A percentile compares a stretch with the other conserved stretches of the same genome.
phyloP scores from a whole-genome alignment of 2,888 invertebrate genomes.

The Nemotelus nigrinus region DNA sequence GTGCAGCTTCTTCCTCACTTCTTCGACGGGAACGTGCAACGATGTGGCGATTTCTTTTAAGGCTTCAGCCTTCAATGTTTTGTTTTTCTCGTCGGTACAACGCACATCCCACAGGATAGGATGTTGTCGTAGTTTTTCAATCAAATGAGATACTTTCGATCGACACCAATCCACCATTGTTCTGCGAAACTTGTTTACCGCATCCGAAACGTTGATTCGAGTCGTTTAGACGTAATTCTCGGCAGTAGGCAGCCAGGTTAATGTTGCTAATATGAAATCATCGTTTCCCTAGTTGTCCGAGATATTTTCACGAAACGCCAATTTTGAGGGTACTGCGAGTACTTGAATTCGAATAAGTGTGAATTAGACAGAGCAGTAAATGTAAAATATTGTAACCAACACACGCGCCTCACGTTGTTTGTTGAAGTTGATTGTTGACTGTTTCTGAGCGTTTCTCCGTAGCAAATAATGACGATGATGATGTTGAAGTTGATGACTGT shows the following conservation, averaged over 20 bases:
- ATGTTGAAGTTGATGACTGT: constrained; percentile 6
- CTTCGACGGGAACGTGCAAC: constrained; percentile 14
- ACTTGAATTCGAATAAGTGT: no score
- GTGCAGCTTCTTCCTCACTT: constrained; percentile 31
- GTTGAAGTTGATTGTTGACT: constrained; percentile 18
- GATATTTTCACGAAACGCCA: no score
- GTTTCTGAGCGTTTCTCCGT: constrained; percentile 6
- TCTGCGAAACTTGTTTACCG: not conserved
- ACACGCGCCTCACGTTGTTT: no score
- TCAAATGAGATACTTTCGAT: constrained; percentile 20
- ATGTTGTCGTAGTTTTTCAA: constrained; percentile 20
- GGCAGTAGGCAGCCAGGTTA: no score
- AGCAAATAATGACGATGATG: not conserved
- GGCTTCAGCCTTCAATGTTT: constrained; percentile 9
- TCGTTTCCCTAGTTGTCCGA: no score
- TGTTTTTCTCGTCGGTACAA: constrained; percentile 27
- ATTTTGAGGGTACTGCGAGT: no score
- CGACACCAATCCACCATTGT: constrained; percentile 34
- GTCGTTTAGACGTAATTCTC: no score
- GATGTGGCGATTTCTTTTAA: not conserved
- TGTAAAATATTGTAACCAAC: no score
- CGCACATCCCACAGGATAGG: constrained; percentile 34
- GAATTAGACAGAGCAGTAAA: no score
- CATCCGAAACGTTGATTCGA: no score
- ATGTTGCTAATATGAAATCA: no score